These are phyloP conservation scores for Folsomia manolachei DNA, from an alignment of 2,888 invertebrate species.

Conservation along the genomic window DNA sequence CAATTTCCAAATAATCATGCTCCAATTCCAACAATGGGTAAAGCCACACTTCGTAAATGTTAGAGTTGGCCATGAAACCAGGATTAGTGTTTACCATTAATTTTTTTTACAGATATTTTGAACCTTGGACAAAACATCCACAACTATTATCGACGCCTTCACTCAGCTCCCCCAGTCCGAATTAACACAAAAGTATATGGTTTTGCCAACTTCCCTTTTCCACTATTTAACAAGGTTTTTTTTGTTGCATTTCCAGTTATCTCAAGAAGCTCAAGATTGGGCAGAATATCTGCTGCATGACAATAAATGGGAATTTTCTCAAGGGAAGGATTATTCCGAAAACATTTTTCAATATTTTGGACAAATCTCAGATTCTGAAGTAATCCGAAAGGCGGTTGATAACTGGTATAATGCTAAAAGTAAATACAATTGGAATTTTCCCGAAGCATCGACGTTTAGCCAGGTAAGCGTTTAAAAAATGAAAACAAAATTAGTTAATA, in stretches of 20 bases:
- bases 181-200: constrained; percentile 32
- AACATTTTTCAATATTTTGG: constrained; percentile 45
- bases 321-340: constrained; percentile 41
- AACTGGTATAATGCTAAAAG: constrained; percentile 39
- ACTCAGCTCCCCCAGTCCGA: constrained; percentile 34
- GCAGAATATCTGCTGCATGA: constrained; percentile 39
- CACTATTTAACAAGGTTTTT: no score
- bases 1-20: no score
- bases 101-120: constrained; percentile 34
- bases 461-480: constrained; percentile 15
- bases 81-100: no score
- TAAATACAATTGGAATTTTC: constrained; percentile 39
- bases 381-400: constrained; percentile 31
- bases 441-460: constrained; percentile 39
- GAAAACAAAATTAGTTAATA: no score
- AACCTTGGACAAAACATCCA: constrained; percentile 33
- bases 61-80: no score
- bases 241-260: constrained; percentile 21
- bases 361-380: constrained; percentile 28
- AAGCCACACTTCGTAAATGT: no score
- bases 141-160: constrained; percentile 31
- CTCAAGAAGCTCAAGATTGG: constrained; percentile 41
- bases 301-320: constrained; percentile 45
- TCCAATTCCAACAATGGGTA: no score
- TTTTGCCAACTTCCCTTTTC: no score